Base-by-base conservation (phyloP, 2,797 vertebrate genomes). In the Uromys caudimaculatus region DNA sequence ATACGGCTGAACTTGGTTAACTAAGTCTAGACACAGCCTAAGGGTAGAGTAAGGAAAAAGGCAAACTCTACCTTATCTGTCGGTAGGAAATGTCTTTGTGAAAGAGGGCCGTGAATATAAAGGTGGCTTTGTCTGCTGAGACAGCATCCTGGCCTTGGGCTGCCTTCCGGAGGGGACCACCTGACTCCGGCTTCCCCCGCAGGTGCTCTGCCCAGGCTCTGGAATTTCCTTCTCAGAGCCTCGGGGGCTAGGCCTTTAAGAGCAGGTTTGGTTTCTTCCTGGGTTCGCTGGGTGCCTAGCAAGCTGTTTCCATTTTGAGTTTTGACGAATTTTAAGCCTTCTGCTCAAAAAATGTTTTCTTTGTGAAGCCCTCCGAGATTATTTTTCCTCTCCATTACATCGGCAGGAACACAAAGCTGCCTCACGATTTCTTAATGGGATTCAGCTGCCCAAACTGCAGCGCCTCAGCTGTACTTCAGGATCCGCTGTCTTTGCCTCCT, bases 401-500 rank as follows among this genome's bases (percentile, higher is more conserved):
- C 87, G 88, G 92, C 56, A 87, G 82, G 79, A 93, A 90, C 62
- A 90, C 86, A 96, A 93, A 84, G 58, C 38, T 94, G 64, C 62
- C 97, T 81, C 92, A 83, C 95, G 95, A 94, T 76, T 93, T 97
- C 95, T 92, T 92, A 96, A 97, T 82, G 94, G 82, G 90, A 95
- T 92, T 97, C 96, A 95, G 93, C 96, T 97, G 94, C 86, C 85
- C 90, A 89, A 54, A 92, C 95, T 64, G 73, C 83, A 21, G 73
- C 1, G 21, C 27, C 75, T 89, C 64, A 21, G 71, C 92, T 91
- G 44, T 44, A 52, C 58, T 92, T 92, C 21, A 47, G 75, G 92
- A 56, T 76, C 54, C 1, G 4, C 60, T 82, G 52, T 95, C 75
- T 90, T 82, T 69, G 79, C 69, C 91, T 95, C 21, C 0, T 83